These are phyloP conservation scores for Ophion slaviceki DNA, from an alignment of 2,888 invertebrate genomes.

Conservation along the genomic window DNA sequence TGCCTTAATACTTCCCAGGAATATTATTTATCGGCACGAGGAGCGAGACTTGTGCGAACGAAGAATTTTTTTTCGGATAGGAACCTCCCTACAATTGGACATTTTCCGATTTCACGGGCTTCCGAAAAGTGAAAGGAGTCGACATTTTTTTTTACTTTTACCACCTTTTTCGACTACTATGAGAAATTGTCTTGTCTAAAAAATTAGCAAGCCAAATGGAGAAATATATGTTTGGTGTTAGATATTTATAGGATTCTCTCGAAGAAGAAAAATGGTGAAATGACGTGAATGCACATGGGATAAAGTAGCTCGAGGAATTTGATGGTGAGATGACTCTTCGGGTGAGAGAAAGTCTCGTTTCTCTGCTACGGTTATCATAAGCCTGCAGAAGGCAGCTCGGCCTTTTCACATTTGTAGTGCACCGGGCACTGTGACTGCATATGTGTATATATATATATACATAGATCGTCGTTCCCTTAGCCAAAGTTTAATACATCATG, in stretches of 20 bases:
- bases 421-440: constrained; percentile 9
- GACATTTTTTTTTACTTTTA: too few species aligned
- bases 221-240: background rate
- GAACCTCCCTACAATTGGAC: too few species aligned
- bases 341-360: constrained; percentile 39
- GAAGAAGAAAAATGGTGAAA: constrained; percentile 15
- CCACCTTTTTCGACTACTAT: too few species aligned
- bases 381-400: constrained; percentile 47
- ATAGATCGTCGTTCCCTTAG: constrained; percentile 3
- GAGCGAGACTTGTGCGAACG: too few species aligned
- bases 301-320: constrained; percentile 36
- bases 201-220: too few species aligned
- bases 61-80: too few species aligned
- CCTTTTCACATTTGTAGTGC: constrained; percentile 37
- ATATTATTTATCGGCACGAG: too few species aligned
- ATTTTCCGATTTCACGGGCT: too few species aligned
- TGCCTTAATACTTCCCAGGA: too few species aligned
- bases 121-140: too few species aligned
- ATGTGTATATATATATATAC: background rate
- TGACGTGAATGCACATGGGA: constrained; percentile 24
- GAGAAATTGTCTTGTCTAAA: too few species aligned
- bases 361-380: constrained; percentile 45
- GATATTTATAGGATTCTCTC: background rate
- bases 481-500: constrained; percentile 63
- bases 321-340: constrained; percentile 12